A percentile compares a stretch with the other conserved stretches of the same genome.
Conservation (phyloP, 2,113 vertebrate genomes). For the Phocoena sinus region DNA sequence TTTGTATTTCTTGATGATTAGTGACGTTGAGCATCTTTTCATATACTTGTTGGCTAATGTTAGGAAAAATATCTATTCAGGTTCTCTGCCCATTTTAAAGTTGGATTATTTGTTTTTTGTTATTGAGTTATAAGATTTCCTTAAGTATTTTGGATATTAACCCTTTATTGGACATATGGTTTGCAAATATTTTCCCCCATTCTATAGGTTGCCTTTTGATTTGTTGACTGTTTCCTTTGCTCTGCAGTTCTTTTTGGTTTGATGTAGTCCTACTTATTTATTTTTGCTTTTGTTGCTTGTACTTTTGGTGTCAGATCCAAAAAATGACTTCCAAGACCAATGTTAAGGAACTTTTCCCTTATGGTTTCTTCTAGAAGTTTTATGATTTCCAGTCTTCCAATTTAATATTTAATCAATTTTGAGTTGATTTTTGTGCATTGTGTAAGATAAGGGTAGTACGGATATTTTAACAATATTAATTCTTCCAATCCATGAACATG, state of each 20-base stretch:
- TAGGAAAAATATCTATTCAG: background rate
- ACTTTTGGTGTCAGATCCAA: too few species aligned
- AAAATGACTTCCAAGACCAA: too few species aligned
- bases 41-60: background rate
- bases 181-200: background rate
- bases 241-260: background rate
- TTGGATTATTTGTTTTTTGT: background rate
- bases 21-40: background rate
- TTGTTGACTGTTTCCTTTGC: background rate
- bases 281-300: background rate
- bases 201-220: background rate
- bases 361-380: background rate
- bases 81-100: background rate
- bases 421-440: background rate
- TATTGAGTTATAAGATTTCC: background rate
- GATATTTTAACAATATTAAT: background rate
- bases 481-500: too few species aligned
- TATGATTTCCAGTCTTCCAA: background rate
- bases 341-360: background rate
- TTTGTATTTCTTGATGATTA: background rate
- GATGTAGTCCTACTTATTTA: background rate
- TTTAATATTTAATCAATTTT: background rate
- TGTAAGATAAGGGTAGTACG: background rate
- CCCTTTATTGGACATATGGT: background rate
- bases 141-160: background rate